phyloP scores from a whole-genome alignment of 2,113 vertebrate species.

The Catharus minimus region DNA sequence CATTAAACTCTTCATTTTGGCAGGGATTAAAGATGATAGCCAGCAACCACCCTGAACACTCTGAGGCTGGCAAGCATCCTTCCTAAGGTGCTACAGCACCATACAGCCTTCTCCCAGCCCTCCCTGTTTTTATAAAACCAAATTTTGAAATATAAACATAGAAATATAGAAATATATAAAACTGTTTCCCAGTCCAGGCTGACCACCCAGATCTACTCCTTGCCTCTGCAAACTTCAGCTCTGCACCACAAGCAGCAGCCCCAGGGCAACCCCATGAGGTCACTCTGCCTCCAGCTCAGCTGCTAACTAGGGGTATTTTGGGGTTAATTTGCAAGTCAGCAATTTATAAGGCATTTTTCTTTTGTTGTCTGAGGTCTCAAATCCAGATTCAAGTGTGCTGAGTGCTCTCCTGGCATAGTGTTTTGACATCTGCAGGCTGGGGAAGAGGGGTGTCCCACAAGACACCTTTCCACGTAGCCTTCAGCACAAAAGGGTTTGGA shows the following conservation, averaged over 20 bases:
- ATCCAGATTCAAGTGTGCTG: background rate
- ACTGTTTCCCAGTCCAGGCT: background rate
- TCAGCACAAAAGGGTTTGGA: slow-evolving; percentile 16
- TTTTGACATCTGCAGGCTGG: background rate
- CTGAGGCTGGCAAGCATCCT: background rate
- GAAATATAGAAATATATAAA: background rate
- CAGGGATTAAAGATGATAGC: background rate
- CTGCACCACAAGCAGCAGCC: background rate
- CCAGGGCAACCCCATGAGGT: background rate
- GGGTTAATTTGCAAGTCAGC: background rate
- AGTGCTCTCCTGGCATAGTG: background rate
- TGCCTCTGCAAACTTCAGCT: background rate
- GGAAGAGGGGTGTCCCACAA: background rate
- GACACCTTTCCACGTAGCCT: background rate
- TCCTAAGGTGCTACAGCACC: background rate
- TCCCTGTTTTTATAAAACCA: background rate
- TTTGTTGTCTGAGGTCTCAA: rapidly evolving
- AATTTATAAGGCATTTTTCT: background rate
- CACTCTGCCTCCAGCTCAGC: background rate
- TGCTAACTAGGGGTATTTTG: background rate
- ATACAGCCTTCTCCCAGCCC: background rate
- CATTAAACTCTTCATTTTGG: background rate
- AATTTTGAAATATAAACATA: background rate
- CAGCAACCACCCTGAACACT: rapidly evolving
- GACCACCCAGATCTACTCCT: background rate